phyloP scores from a whole-genome alignment of 2,888 invertebrate species.

The Isoperla grammatica region DNA sequence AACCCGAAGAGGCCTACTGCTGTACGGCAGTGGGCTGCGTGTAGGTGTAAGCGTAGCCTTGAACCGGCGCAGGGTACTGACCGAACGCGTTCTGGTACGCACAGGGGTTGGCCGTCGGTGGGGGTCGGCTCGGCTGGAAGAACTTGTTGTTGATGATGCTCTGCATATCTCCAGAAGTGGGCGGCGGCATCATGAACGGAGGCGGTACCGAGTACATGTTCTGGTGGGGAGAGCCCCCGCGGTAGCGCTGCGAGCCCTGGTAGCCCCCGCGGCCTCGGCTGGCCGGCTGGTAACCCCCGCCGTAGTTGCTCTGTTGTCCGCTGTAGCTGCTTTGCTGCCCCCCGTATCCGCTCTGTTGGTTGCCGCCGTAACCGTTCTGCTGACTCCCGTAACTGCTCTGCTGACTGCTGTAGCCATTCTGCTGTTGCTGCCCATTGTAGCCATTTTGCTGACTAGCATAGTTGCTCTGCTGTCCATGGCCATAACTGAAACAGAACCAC shows the following conservation, averaged over 20 bases:
- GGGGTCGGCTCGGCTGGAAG: conserved; percentile 60
- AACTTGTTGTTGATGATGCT: conserved; percentile 63
- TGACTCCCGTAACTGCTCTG: conserved; percentile 42
- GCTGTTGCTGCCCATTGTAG: conserved; percentile 7
- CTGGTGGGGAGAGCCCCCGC: conserved; percentile 35
- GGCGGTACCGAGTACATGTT: conserved; percentile 44
- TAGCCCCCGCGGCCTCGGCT: conserved; percentile 34
- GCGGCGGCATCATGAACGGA: conserved; percentile 41
- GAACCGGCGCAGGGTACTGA: conserved; percentile 51
- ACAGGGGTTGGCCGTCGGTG: conserved; percentile 52
- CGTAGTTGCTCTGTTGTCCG: conserved; percentile 18
- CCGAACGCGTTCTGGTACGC: conserved; percentile 48
- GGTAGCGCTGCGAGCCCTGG: conserved; percentile 36
- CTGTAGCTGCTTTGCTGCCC: background rate
- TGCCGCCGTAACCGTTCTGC: conserved; percentile 37
- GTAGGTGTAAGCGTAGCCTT: conserved; percentile 32
- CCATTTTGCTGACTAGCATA: conserved; percentile 20
- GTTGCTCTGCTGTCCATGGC: conserved; percentile 26
- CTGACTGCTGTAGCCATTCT: conserved; percentile 40
- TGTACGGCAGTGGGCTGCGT: conserved; percentile 49
- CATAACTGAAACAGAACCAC: background rate
- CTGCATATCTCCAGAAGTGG: conserved; percentile 47
- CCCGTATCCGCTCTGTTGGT: conserved; percentile 6
- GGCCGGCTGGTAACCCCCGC: conserved; percentile 26
- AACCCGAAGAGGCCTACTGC: conserved; percentile 59